These are phyloP conservation scores for Escarpia spicata DNA, from an alignment of 2,888 invertebrate genomes.

Conservation along the genomic window DNA sequence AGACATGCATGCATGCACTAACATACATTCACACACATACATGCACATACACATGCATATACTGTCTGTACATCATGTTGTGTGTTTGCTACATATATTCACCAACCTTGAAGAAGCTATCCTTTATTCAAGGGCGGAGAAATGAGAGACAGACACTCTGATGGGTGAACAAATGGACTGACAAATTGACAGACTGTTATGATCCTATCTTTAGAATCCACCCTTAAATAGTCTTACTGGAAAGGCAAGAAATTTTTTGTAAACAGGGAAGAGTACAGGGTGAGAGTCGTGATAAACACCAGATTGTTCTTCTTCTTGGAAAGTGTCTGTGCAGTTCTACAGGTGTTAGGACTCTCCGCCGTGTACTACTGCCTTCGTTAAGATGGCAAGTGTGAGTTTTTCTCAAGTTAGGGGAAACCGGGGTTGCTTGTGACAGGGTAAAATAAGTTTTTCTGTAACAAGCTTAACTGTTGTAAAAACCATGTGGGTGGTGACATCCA, in stretches of 20 bases:
- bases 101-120: background rate
- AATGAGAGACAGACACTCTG: background rate
- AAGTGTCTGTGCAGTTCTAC: background rate
- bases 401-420: background rate
- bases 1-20: background rate
- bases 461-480: no score
- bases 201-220: conserved; percentile 16
- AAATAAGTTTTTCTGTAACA: background rate
- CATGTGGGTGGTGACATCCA: no score
- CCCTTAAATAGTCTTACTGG: background rate
- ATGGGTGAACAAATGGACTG: conserved; percentile 6
- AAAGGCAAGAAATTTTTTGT: background rate
- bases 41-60: background rate
- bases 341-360: background rate
- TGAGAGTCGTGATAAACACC: background rate
- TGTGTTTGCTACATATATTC: background rate
- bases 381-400: background rate
- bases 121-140: background rate
- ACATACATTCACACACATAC: background rate
- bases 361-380: background rate
- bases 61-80: background rate
- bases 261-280: background rate
- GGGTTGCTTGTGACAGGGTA: background rate
- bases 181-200: conserved; percentile 14
- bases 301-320: background rate